Percentiles rank a stretch among this genome's conserved stretches.
Evolutionary conservation across 2,113 vertebrate genomes (phyloP).

Genomic region (Rhea americana): DNA sequence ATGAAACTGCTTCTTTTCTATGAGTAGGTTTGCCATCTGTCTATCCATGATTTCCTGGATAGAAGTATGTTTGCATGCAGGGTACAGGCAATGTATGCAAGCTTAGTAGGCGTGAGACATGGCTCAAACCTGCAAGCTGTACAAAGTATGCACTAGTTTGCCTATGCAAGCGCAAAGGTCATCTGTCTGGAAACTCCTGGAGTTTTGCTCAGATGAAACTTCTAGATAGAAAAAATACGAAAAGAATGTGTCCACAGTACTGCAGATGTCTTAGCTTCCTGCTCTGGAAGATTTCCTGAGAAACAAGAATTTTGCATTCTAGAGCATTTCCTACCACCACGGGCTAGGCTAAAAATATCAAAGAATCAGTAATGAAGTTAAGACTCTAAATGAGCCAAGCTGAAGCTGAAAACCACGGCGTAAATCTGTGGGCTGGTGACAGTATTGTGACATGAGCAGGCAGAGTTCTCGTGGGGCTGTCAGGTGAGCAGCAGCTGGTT

Average conservation of each 20-base stretch:
- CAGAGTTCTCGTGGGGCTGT: not conserved
- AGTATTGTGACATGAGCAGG: not conserved
- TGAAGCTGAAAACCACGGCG: not conserved
- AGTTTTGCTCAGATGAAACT: not conserved
- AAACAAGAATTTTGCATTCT: not conserved
- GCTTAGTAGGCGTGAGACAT: not conserved
- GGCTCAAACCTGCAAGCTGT: not conserved
- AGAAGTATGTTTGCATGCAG: not conserved
- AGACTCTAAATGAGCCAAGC: not conserved
- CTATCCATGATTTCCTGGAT: not conserved
- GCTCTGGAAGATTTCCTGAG: not conserved
- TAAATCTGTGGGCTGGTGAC: not conserved
- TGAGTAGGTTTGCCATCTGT: not conserved
- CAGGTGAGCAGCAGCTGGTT: not conserved
- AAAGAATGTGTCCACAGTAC: not conserved
- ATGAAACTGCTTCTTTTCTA: not conserved
- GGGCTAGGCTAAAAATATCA: not conserved
- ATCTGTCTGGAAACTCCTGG: not conserved
- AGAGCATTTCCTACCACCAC: not conserved
- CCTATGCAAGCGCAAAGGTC: not conserved
- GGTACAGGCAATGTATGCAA: fast-evolving
- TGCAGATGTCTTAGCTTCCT: not conserved
- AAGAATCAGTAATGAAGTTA: not conserved
- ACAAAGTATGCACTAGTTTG: not conserved
- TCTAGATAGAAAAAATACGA: not conserved